A percentile compares a stretch with the other conserved stretches of the same genome.
phyloP scores from a whole-genome alignment of 2,888 invertebrate species.

The Anoplius nigerrimus region DNA sequence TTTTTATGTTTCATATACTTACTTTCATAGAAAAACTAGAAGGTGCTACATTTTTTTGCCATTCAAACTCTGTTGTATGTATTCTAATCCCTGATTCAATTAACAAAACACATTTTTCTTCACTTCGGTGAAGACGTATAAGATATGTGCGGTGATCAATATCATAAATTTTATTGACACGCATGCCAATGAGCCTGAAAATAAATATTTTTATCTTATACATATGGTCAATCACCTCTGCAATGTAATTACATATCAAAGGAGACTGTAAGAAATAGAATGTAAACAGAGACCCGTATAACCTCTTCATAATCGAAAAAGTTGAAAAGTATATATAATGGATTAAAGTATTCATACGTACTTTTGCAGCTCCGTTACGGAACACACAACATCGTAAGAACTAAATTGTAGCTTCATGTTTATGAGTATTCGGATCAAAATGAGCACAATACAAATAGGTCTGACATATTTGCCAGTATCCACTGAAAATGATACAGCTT shows the following conservation, averaged over 20 bases:
- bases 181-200: conserved; percentile 88
- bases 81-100: conserved; percentile 96
- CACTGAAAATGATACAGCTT: too few species aligned
- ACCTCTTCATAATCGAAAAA: conserved; percentile 32
- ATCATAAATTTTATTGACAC: conserved; percentile 98
- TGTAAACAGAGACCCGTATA: not conserved
- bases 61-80: conserved; percentile 96
- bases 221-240: not conserved
- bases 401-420: conserved; percentile 96
- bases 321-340: not conserved
- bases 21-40: conserved; percentile 99
- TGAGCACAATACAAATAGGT: too few species aligned
- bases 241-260: not conserved
- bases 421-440: not conserved
- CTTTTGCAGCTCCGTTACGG: conserved; percentile 91
- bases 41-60: conserved; percentile 97
- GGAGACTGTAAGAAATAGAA: not conserved
- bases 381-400: conserved; percentile 93
- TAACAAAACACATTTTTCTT: conserved; percentile 91
- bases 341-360: conserved; percentile 72
- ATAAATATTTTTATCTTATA: conserved; percentile 1
- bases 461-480: too few species aligned
- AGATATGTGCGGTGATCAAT: conserved; percentile 97
- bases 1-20: conserved; percentile 32
- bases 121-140: conserved; percentile 88